These are phyloP conservation scores for Passer domesticus DNA, from an alignment of 2,113 vertebrate species.

Conservation along the genomic window DNA sequence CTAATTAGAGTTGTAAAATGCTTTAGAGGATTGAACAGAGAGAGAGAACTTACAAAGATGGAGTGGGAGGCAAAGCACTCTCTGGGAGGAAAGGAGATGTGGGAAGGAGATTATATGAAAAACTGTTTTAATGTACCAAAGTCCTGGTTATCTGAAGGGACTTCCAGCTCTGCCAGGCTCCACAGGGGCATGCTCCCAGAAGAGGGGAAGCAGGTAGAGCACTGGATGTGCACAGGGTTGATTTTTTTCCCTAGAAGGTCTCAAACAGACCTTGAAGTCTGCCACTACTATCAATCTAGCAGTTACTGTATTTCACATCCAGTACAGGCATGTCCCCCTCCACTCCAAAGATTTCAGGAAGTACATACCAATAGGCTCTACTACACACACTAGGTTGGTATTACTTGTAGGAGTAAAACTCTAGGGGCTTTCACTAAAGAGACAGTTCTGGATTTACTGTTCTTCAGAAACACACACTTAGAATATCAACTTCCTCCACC, in stretches of 20 bases:
- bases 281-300: neutral
- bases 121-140: neutral
- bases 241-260: neutral
- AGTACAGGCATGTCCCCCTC: neutral
- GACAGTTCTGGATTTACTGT: neutral
- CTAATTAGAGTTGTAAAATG: constrained; percentile 77
- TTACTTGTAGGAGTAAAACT: neutral
- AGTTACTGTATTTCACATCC: neutral
- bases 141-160: neutral
- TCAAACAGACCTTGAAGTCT: neutral
- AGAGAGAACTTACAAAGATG: constrained; percentile 54
- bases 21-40: constrained; percentile 61
- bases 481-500: neutral
- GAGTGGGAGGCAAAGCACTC: constrained; percentile 32
- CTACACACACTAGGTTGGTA: neutral
- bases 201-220: neutral
- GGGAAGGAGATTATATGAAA: neutral
- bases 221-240: neutral
- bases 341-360: neutral
- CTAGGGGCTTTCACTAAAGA: neutral
- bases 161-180: neutral
- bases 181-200: neutral
- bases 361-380: neutral
- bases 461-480: neutral
- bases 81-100: constrained; percentile 27